Percentiles rank a stretch among this genome's conserved stretches.
phyloP scores from a whole-genome alignment of 2,888 invertebrate genomes.

The Iselma pallidipennis region DNA sequence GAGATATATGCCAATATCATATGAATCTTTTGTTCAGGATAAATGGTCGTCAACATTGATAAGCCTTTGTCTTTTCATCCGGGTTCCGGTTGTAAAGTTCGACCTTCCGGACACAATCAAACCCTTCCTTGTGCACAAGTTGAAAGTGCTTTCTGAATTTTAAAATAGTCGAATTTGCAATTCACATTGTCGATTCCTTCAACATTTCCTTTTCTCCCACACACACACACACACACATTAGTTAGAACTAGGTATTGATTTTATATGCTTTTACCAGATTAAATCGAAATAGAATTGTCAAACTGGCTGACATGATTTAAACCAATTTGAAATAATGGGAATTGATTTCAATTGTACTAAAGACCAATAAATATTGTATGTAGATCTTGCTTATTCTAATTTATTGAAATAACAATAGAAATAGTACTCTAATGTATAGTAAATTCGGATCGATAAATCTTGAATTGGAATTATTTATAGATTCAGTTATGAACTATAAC shows the following conservation, averaged over 20 bases:
- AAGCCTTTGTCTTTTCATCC: conserved; percentile 37
- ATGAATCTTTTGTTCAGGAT: conserved; percentile 19
- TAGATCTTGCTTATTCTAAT: background rate
- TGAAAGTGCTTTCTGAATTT: conserved; percentile 37
- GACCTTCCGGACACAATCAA: conserved; percentile 39
- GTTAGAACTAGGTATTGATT: background rate
- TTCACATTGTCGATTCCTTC: background rate
- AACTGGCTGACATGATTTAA: no score
- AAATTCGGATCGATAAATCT: background rate
- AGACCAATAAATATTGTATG: no score
- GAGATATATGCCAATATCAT: no score
- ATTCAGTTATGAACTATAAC: background rate
- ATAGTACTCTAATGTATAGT: no score
- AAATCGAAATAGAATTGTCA: background rate
- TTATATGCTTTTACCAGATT: background rate
- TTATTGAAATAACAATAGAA: background rate
- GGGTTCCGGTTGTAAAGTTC: conserved; percentile 35
- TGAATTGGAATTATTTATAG: background rate
- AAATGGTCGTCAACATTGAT: conserved; percentile 33
- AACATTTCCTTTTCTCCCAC: no score
- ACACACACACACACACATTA: no score
- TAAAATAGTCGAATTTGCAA: conserved; percentile 27
- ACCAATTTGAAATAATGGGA: no score
- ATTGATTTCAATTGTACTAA: no score
- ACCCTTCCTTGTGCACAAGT: conserved; percentile 34